Base-by-base conservation (phyloP, 1,140 invertebrate genomes). In the Matsumurasca onukii region DNA sequence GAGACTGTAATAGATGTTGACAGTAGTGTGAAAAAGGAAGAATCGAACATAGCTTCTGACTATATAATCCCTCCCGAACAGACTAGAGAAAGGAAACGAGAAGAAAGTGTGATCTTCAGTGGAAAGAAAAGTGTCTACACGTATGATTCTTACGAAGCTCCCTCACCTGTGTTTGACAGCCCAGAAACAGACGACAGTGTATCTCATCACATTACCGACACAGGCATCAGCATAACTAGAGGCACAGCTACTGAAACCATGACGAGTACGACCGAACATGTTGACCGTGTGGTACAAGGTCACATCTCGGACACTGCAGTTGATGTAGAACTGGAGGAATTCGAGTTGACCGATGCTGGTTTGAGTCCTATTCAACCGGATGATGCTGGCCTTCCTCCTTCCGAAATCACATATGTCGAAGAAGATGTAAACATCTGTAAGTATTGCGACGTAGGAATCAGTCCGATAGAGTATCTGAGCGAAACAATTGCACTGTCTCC, bases 361-460 rank as follows among this genome's bases (percentile, higher is more conserved):
- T 71, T 84, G 45, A 84, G 82, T 74, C 82, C 83, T 27, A 84
- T 84, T 29, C 81, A 82, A 76, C 75, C 79, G 3, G 82, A 84
- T 73, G 81, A 82, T 57, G 64, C 78, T n/a, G 76, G 75, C 12
- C 52, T 74, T 25, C 74, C 75, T 29, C 66, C 72, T 17, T 49
- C 75, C 3, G 74, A 76, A n/a, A 72, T 77, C 31, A 74, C 75
- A 30, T 76, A 77, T 63, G 69, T 74, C 31, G 75, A 79, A 68
- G 77, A 82, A 64, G 77, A 79, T 31, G 72, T 76, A 3, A 69
- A 59, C 62, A 27, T 69, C 25, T 72, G 72, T 15, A 76, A 81
- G 27, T 80, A 75, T 70, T 78, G 75, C 24, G 81, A 83, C 69
- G 77, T 76, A 15, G 81, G 77, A 5, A 81, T 79, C 55, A 83